Percentiles rank a stretch among this genome's conserved stretches.
phyloP scores from a whole-genome alignment of 2,797 vertebrate genomes.

The Natrix natrix region DNA sequence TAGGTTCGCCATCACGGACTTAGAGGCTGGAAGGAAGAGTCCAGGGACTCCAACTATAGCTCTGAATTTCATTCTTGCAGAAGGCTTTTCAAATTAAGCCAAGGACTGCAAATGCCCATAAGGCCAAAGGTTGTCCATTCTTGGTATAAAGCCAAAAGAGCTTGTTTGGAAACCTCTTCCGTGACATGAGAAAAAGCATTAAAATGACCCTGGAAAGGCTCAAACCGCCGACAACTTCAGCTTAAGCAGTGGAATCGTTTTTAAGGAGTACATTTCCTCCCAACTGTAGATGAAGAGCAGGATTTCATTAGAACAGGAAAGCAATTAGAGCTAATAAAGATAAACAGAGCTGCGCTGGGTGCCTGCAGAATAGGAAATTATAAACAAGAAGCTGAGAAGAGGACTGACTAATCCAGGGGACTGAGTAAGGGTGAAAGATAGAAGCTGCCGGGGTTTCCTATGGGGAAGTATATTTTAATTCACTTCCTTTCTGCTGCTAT shows the following conservation, averaged over 20 bases:
- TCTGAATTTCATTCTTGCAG: background rate
- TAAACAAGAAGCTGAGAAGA: conserved; percentile 66
- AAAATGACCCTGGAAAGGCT: background rate
- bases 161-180: too few relatives aligned
- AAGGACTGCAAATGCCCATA: background rate
- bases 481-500: background rate
- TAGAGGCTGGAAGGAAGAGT: background rate
- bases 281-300: conserved; percentile 73
- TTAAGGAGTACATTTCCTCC: conserved; percentile 82
- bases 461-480: conserved; percentile 51
- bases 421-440: conserved; percentile 54
- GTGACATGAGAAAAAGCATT: background rate
- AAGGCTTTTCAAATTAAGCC: background rate
- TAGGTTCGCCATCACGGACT: too few relatives aligned
- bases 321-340: conserved; percentile 84
- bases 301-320: conserved; percentile 80
- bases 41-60: background rate
- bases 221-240: conserved; percentile 58
- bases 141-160: background rate
- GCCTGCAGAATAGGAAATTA: conserved; percentile 73
- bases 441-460: conserved; percentile 48
- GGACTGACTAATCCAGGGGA: conserved; percentile 69
- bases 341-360: conserved; percentile 66
- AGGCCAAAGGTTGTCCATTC: background rate
- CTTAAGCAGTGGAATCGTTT: conserved; percentile 75